These are phyloP conservation scores for Carollia perspicillata DNA, from an alignment of 2,113 vertebrate genomes.

Conservation along the genomic window DNA sequence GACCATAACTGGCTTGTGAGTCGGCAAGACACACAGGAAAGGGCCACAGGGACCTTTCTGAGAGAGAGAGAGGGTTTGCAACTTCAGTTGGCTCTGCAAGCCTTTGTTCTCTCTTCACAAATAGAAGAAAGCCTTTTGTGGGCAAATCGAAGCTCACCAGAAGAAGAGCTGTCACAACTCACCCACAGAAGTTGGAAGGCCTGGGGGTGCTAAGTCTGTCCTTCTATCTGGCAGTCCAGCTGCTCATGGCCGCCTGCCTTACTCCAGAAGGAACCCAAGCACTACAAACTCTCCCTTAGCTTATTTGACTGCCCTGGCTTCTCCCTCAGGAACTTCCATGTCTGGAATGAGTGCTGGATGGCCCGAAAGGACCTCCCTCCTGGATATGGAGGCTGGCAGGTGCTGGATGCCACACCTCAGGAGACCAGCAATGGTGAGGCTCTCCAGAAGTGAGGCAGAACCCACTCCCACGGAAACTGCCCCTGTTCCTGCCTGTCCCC, in stretches of 20 bases:
- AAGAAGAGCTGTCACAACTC: not conserved
- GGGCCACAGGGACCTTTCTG: not conserved
- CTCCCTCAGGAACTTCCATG: constrained; percentile 78
- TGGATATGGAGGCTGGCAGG: constrained; percentile 80
- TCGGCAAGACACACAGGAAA: not conserved
- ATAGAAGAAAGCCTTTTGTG: not conserved
- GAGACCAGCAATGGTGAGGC: constrained; percentile 77
- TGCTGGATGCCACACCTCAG: constrained; percentile 80
- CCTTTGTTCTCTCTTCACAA: not conserved
- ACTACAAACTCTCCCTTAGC: not conserved
- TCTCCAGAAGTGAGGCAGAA: not conserved
- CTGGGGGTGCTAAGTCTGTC: not conserved
- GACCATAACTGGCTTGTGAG: not conserved
- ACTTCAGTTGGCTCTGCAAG: not conserved
- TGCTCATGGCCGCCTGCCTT: not conserved
- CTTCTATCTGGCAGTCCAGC: not conserved
- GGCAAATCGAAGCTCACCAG: not conserved
- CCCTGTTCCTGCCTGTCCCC: not conserved
- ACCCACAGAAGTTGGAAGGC: not conserved
- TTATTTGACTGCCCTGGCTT: not conserved
- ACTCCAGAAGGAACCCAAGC: not conserved
- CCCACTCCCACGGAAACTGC: not conserved
- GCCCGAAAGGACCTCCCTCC: constrained; percentile 72
- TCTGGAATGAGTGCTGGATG: constrained; percentile 83
- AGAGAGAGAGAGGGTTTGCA: not conserved